Evolutionary conservation across 1,140 invertebrate genomes (phyloP).

Genomic region (Pseudomyrmex cubaensis): DNA sequence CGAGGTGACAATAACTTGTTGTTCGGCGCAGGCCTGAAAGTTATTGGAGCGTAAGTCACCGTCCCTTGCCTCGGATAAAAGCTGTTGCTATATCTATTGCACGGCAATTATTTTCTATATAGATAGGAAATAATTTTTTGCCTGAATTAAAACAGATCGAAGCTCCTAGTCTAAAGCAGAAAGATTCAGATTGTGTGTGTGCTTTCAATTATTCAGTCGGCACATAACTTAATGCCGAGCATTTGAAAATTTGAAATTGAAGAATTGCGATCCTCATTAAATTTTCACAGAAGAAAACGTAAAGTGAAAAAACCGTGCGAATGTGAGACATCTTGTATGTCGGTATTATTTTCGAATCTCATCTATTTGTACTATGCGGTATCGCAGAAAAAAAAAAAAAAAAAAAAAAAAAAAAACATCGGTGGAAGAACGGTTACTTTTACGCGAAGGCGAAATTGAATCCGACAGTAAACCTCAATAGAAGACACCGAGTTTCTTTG

Average conservation of each 20-base stretch:
- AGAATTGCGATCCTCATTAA: neutral
- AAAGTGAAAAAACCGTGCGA: neutral
- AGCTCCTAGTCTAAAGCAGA: neutral
- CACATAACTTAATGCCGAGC: neutral
- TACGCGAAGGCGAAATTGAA: conserved; percentile 31
- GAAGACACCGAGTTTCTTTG: conserved; percentile 11
- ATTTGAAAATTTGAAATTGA: neutral
- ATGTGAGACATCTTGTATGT: neutral
- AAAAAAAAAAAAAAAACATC: neutral
- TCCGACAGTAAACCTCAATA: conserved; percentile 35
- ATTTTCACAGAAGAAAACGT: neutral
- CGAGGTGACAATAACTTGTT: conserved; percentile 22
- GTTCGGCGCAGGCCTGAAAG: neutral
- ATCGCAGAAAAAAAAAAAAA: conserved; percentile 1
- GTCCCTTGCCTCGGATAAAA: conserved; percentile 2
- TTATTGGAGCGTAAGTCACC: conserved; percentile 44
- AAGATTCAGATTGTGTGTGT: neutral
- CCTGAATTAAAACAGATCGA: conserved; percentile 10
- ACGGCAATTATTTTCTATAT: neutral
- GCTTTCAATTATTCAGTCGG: neutral
- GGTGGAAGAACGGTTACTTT: conserved; percentile 15
- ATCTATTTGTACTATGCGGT: neutral
- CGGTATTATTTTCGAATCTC: neutral
- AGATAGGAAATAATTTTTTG: no score
- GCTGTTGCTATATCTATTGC: neutral